Percentiles rank a stretch among this genome's conserved stretches.
These are phyloP conservation scores for Pogonomyrmex barbatus DNA, from an alignment of 1,140 invertebrate genomes.

Conservation along the genomic window DNA sequence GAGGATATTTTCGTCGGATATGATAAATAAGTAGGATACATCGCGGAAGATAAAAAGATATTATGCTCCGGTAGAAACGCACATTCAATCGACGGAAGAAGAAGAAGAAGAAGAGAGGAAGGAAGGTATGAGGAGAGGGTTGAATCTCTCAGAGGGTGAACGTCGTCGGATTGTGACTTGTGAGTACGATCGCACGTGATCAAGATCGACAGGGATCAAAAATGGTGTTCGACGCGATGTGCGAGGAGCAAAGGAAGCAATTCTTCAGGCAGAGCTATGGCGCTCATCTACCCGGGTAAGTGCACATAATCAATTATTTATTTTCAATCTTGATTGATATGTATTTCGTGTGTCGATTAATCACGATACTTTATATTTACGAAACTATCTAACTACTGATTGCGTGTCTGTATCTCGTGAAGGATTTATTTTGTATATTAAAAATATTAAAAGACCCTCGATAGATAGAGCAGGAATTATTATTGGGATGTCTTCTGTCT, in stretches of 20 bases:
- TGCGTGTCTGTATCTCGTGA: background rate
- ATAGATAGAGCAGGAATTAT: background rate
- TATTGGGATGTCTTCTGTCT: background rate
- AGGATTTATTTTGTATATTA: background rate
- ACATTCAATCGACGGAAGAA: slow-evolving; percentile 7
- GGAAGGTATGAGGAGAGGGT: slow-evolving; percentile 22
- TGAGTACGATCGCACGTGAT: slow-evolving; percentile 2
- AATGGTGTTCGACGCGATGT: slow-evolving; percentile 82
- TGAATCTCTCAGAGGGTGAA: background rate
- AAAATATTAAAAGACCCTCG: slow-evolving; percentile 8
- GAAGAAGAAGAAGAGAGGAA: slow-evolving; percentile 4
- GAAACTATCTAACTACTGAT: slow-evolving; percentile 1
- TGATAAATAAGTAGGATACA: background rate
- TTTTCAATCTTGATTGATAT: slow-evolving; percentile 23
- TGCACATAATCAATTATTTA: background rate
- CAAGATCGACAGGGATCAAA: slow-evolving; percentile 51
- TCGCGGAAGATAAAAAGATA: background rate
- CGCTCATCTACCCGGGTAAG: slow-evolving; percentile 84
- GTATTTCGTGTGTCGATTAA: no score
- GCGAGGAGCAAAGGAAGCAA: slow-evolving; percentile 79
- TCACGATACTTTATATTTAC: background rate
- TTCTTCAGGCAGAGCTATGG: slow-evolving; percentile 82
- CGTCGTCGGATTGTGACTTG: slow-evolving; percentile 12
- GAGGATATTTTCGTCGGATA: background rate
- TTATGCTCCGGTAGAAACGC: background rate